Conservation (phyloP, 2,113 vertebrate species). For the Cyanocitta stelleri region DNA sequence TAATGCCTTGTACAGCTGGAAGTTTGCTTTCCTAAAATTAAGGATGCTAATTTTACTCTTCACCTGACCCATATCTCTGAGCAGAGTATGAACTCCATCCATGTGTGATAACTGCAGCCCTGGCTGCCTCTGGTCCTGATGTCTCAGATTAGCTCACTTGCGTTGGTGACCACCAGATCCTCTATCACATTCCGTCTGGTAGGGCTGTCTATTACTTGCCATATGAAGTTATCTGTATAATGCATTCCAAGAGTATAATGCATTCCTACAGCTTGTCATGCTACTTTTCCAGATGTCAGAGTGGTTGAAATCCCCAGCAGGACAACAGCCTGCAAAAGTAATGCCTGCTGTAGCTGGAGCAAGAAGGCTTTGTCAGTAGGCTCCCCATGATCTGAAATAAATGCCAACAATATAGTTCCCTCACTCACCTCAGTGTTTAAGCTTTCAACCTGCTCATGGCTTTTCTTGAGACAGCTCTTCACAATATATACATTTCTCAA, state of each 20-base stretch:
- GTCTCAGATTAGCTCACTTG: neutral
- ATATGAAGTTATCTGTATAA: neutral
- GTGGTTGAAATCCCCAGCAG: neutral
- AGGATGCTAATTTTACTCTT: neutral
- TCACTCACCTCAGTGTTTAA: neutral
- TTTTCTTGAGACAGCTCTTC: neutral
- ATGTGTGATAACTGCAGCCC: neutral
- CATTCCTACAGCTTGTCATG: neutral
- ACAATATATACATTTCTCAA: neutral
- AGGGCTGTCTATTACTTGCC: neutral
- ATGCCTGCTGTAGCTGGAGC: neutral
- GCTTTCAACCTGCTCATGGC: neutral
- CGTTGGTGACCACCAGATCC: neutral
- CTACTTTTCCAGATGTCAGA: neutral
- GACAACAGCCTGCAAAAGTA: fast-evolving
- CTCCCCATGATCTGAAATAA: neutral
- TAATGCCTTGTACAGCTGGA: neutral
- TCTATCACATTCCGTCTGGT: neutral
- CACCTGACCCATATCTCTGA: neutral
- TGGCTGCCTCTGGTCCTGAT: neutral
- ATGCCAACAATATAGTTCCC: neutral
- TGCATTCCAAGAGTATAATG: neutral
- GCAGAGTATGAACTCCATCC: neutral
- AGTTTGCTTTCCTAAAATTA: neutral
- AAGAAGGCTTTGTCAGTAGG: neutral